Conservation (phyloP, 2,113 vertebrate species). For the Antechinus stuartii region DNA sequence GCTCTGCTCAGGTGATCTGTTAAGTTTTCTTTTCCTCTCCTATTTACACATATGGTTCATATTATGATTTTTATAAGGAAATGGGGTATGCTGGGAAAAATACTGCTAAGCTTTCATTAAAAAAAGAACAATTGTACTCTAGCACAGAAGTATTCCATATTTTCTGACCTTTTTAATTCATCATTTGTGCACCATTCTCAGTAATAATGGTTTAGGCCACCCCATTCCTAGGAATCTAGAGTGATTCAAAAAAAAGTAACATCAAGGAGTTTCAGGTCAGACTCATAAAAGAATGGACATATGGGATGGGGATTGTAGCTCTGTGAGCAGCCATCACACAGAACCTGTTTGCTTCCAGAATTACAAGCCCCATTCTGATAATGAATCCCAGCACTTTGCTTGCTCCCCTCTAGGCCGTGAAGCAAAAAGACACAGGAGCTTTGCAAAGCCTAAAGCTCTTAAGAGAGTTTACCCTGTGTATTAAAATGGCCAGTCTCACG, state of each 20-base stretch:
- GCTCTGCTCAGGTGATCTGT: constrained; percentile 62
- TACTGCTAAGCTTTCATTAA: constrained; percentile 45
- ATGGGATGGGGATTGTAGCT: constrained; percentile 28
- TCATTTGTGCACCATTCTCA: neutral
- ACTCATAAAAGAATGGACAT: constrained; percentile 14
- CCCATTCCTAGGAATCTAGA: constrained; percentile 8
- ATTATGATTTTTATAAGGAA: constrained; percentile 65
- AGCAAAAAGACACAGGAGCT: neutral
- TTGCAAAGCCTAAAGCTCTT: constrained; percentile 9
- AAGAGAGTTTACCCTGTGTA: neutral
- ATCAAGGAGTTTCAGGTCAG: neutral
- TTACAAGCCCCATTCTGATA: neutral
- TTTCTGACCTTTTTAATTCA: constrained; percentile 61
- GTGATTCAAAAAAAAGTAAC: constrained; percentile 24
- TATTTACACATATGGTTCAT: constrained; percentile 59
- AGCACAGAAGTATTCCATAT: neutral
- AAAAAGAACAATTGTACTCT: constrained; percentile 31
- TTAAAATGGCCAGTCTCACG: neutral
- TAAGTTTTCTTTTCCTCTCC: constrained; percentile 51
- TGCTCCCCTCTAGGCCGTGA: neutral
- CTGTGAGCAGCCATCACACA: neutral
- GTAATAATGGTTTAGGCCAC: constrained; percentile 4
- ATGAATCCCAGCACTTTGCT: neutral
- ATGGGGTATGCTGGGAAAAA: constrained; percentile 55
- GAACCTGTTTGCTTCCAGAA: neutral